Evolutionary conservation across 2,113 vertebrate genomes (phyloP).

Genomic region (Strigops habroptila): DNA sequence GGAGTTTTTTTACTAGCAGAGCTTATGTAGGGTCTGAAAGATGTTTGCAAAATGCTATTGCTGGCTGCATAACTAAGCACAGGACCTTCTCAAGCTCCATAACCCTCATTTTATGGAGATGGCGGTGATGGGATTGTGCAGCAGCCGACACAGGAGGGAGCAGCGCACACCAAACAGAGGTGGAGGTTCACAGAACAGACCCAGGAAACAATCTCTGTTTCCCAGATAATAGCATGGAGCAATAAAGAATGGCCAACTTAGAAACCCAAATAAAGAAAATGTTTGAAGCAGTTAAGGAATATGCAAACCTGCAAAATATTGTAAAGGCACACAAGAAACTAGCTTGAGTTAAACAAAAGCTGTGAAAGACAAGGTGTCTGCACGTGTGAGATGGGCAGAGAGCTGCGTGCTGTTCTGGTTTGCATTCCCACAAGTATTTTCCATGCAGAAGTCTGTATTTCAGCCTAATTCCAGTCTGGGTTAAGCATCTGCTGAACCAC

Average conservation of each 20-base stretch:
- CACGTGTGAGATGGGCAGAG: fast-evolving
- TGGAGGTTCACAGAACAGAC: background rate
- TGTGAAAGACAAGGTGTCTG: background rate
- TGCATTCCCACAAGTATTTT: fast-evolving
- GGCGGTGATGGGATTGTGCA: background rate
- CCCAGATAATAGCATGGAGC: background rate
- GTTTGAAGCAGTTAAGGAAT: background rate
- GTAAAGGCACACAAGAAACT: background rate
- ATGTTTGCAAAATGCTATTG: background rate
- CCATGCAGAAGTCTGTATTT: background rate
- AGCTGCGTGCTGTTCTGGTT: background rate
- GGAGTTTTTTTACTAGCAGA: background rate
- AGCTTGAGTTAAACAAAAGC: background rate
- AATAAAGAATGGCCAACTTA: background rate
- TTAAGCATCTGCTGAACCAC: background rate
- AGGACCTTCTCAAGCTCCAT: background rate
- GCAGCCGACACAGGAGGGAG: background rate
- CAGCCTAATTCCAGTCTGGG: background rate
- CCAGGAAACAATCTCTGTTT: background rate
- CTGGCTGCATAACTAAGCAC: fast-evolving
- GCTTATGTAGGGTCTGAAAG: background rate
- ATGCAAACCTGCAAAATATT: background rate
- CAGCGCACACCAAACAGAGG: background rate
- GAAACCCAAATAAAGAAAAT: background rate
- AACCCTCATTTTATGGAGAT: background rate